Evolutionary conservation across 1,140 invertebrate genomes (phyloP), one percentile per base, ranked within the genome.

Genomic region (Rhagoletis zephyria): DNA sequence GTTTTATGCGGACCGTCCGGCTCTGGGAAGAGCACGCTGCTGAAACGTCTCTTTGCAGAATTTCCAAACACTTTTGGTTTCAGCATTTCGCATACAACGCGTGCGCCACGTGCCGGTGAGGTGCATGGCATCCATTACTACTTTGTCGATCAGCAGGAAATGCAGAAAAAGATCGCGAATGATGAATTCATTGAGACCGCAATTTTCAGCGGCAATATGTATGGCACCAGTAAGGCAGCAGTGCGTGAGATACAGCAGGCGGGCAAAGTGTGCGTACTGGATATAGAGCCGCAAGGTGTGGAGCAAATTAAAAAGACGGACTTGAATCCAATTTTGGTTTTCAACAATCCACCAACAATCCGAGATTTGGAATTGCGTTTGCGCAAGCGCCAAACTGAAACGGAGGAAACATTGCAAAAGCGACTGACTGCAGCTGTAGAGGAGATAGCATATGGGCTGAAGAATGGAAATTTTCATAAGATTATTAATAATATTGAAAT

Each of bases 271-370:
- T 99, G 98, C 92, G 96, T 99, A 59, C 93, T 99, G 86, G 99
- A 99, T 91, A 98, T 99, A 90, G 99, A 99, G 89, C 96, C 98
- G 51, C 97, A 99, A 94, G 99, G 99, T 59, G 98, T 99, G 0
- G 97, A 97, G 90, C 97, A 96, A 93, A 96, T 99, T 3, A 98
- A 98, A 90, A 94, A 95, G 42, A 97, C 96, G 61, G 94, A 97
- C 88, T 93, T 99, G 12, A 95, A 98, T 93, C 96, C 98, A 2
- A 93, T 96, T 88, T 96, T 96, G 89, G 95, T 99, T 10, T 99
- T 99, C 92, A 95, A 99, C n/a, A 97, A 97, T 94, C 98, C 99
- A 51, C 98, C 99, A 12, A 97, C 95, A 40, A 92, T 99, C 67
- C 94, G 96, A 81, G 96, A 96, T 89, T 93, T 98, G 89, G 97